Conservation (phyloP, 2,113 vertebrate genomes). For the Gallinago paraguaiae region DNA sequence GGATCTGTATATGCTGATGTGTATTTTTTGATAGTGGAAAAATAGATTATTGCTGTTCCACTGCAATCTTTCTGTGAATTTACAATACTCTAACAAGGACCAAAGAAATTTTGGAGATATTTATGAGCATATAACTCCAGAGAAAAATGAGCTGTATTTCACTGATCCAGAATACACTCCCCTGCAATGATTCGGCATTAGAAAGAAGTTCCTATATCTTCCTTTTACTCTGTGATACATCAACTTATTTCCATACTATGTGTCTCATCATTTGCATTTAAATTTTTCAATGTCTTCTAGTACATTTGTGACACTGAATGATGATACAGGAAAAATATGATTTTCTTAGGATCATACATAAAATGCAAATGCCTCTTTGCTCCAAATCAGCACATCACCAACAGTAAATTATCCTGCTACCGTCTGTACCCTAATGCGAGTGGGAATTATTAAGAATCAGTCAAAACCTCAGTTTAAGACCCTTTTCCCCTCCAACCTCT, state of each 20-base stretch:
- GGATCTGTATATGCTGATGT: background rate
- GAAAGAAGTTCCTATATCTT: background rate
- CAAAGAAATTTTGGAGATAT: background rate
- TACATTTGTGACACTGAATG: background rate
- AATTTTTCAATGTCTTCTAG: background rate
- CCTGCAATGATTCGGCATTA: background rate
- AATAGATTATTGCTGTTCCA: background rate
- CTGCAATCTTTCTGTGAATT: background rate
- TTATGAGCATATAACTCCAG: background rate
- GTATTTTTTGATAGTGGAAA: background rate
- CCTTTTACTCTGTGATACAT: background rate
- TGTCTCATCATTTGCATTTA: background rate
- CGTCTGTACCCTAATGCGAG: background rate
- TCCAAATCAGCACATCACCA: background rate
- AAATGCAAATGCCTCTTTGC: background rate
- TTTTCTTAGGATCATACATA: background rate
- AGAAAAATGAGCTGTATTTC: background rate
- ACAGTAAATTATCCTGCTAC: background rate
- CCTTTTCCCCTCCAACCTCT: background rate
- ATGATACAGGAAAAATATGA: background rate
- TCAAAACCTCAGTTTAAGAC: background rate
- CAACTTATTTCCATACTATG: background rate
- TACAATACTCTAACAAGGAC: background rate
- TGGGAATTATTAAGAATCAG: background rate
- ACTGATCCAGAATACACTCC: background rate